These are phyloP conservation scores for Leptinotarsa peninsularis DNA, from an alignment of 2,888 invertebrate species.

Conservation along the genomic window DNA sequence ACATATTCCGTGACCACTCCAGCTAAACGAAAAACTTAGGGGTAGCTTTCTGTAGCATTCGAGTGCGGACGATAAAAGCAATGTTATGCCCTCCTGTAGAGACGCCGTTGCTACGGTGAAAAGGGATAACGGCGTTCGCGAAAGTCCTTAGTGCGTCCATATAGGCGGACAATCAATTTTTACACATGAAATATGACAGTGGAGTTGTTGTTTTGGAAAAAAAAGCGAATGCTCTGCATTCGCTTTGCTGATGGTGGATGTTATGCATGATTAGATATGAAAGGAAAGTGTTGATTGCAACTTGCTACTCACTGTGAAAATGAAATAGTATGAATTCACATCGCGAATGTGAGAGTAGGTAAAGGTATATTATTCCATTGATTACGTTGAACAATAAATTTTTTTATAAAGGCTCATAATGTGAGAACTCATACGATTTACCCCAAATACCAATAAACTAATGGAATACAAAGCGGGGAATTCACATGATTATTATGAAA, in stretches of 20 bases:
- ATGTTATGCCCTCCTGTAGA: slow-evolving; percentile 49
- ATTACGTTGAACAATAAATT: no score
- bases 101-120: slow-evolving; percentile 41
- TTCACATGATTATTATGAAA: no score
- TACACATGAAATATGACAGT: slow-evolving; percentile 7
- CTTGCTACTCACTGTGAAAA: no score
- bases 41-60: slow-evolving; percentile 45
- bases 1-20: slow-evolving; percentile 43
- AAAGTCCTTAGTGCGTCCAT: slow-evolving; percentile 11
- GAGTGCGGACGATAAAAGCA: slow-evolving; percentile 49
- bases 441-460: no score
- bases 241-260: not conserved
- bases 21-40: slow-evolving; percentile 42
- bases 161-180: not conserved
- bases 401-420: no score
- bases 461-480: no score
- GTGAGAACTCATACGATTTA: no score
- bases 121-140: slow-evolving; percentile 41
- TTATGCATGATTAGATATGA: not conserved
- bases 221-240: not conserved
- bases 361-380: no score
- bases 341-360: no score
- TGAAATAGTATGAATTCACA: no score
- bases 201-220: slow-evolving; percentile 4
- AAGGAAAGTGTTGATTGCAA: not conserved